A percentile compares a stretch with the other conserved stretches of the same genome.
phyloP scores from a whole-genome alignment of 2,888 invertebrate genomes.

The Odontothrips loti region DNA sequence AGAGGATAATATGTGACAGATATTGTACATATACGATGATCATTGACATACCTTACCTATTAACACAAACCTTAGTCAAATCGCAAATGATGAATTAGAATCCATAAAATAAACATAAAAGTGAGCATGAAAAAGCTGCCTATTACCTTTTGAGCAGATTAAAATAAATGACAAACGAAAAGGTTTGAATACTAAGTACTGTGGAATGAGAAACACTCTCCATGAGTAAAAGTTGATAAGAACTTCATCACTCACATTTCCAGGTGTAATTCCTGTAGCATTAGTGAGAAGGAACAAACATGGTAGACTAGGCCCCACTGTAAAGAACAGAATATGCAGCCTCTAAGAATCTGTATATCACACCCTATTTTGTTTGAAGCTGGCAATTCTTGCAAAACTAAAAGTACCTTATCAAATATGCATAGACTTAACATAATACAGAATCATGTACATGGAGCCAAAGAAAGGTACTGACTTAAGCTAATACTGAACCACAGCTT shows the following conservation, averaged over 20 bases:
- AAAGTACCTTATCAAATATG: neutral
- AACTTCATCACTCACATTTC: neutral
- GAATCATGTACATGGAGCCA: neutral
- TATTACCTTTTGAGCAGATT: neutral
- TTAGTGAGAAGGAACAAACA: neutral
- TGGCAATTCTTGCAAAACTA: neutral
- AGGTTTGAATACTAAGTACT: neutral
- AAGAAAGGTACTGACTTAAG: neutral
- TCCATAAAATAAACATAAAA: neutral
- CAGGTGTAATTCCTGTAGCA: neutral
- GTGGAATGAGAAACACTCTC: neutral
- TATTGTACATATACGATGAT: too few species aligned
- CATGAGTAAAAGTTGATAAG: neutral
- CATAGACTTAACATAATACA: neutral
- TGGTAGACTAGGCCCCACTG: neutral
- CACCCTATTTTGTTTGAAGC: neutral
- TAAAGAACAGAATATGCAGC: neutral
- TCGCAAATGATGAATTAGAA: neutral
- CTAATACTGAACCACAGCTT: slow-evolving; percentile 2
- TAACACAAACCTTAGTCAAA: too few species aligned
- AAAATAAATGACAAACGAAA: neutral
- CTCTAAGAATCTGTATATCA: neutral
- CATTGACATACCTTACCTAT: too few species aligned
- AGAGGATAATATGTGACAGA: neutral
- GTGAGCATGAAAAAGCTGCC: neutral